Base-by-base conservation (phyloP, 2,888 invertebrate species). In the Athripsodes cinereus region DNA sequence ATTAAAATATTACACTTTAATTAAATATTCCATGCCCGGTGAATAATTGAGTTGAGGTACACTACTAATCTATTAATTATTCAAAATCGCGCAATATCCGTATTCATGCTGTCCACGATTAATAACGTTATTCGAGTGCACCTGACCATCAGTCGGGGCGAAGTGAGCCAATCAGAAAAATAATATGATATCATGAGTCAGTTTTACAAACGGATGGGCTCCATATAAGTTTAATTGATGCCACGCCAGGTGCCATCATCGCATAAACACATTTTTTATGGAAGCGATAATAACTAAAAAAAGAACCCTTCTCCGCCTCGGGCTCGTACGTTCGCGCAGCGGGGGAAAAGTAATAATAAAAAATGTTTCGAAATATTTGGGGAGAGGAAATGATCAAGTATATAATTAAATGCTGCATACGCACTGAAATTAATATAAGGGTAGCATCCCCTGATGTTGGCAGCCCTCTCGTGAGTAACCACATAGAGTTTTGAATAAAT, bases 281-380 rank as follows among this genome's bases (percentile, higher is more conserved):
- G 50, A 47, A 16, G 50, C 11, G 26, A 50, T 26, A 21, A 48
- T 2, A 20, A 10, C 54, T 13, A 22, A 16, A 20, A 18, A 35
- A 22, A 16, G 8, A 19, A 20, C 34, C 48, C 57, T 34, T 13
- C 22, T 40, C 40, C 8, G 40, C 2, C 26, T 26, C 26, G 26
- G 3, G 10, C 5, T 3, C 3, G 47, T 22, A 35, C n/a, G 52
- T n/a, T 13, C 56, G 35, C 50, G 34, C 60, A 50, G 51, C 58
- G 61, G 60, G 63, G 59, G 63, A 53, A 55, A 55, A 54, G 34
- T 58, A 51, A 61, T 63, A 61, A 63, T 59, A 61, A 61, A 57
- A 54, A 63, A 60, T 57, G 59, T 57, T 59, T 52, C 55, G 40
- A 55, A 55, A 59, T 61, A 55, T 21, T 31, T 55, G 55, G 59